Conservation (phyloP, 2,888 invertebrate species). For the Dynastes grantii region DNA sequence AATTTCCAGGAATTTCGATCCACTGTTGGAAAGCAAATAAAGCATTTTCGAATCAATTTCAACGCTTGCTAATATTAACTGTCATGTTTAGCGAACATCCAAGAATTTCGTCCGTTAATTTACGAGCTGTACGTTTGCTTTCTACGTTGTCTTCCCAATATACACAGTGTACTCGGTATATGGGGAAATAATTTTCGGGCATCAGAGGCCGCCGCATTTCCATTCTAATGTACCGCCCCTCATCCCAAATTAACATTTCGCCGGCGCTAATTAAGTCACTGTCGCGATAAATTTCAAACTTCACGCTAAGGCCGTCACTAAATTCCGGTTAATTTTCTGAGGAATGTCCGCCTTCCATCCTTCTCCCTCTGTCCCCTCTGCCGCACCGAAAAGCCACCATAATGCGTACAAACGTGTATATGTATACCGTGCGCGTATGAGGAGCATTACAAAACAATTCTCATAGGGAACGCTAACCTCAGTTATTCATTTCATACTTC, state of each 20-base stretch:
- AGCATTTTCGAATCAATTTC: no score
- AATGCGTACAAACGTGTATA: not conserved
- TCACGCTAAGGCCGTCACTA: constrained; percentile 31
- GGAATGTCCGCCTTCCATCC: constrained; percentile 21
- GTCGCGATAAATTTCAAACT: constrained; percentile 42
- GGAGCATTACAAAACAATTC: no score
- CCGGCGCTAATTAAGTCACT: constrained; percentile 37
- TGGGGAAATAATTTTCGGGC: not conserved
- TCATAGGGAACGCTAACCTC: no score
- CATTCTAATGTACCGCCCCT: not conserved
- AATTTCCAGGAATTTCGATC: no score
- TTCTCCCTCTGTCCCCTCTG: not conserved
- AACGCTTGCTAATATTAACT: no score
- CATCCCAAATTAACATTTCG: constrained; percentile 22
- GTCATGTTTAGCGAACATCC: no score
- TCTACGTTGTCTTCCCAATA: no score
- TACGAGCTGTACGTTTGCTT: no score
- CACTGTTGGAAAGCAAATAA: no score
- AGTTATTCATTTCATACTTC: no score
- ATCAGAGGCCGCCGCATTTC: constrained; percentile 9
- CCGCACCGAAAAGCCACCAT: not conserved
- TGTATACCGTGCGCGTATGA: no score
- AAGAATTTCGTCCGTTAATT: no score
- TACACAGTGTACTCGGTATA: not conserved
- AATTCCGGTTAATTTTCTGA: constrained; percentile 40